Base-by-base conservation (phyloP, 2,888 invertebrate species). In the Torymus tubicola region DNA sequence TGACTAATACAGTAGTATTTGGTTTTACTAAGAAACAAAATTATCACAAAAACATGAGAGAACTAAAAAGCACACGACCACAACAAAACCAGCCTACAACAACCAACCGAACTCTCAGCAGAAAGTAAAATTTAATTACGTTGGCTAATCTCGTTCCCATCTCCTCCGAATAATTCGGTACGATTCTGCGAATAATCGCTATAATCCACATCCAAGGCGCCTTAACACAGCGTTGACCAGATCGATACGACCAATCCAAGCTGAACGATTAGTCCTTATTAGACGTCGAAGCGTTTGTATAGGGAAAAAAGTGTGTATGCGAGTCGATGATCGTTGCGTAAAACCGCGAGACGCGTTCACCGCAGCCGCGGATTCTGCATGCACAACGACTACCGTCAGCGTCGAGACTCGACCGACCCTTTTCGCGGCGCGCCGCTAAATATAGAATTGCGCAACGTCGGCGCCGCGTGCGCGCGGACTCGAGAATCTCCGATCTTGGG, bases 381-480 rank as follows among this genome's bases (percentile, higher is more conserved):
- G 53, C 42, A 42, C 42, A 42, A n/a, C 55, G 60, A 67, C 78
- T 78, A 42, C 42, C 5, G 42, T 42, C 42, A 5, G 53, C 53
- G 53, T 2, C 42, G 52, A 21, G 60, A 64, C 42, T 5, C 42
- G 42, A 18, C 11, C 65, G 70, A 80, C 69, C 70, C 74, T 71
- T 65, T 75, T 65, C 61, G 60, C 65, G 70, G 14, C 57, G 11
- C 12, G 13, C 60, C 18, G 50, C 65, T 75, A 71, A 75, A 75
- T 71, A 71, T 80, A 80, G 71, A 65, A 71, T 75, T 71, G 70
- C 55, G 52, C 69, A 74, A 79, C 63, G 21, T 13, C 24, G 70
- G 42, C 31, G 31, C 16, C 4, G 58, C 53, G 31, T 63, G 12
- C 5, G 53, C 14, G 1, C n/a, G n/a, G 21, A 18, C 24, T 52